phyloP scores from a whole-genome alignment of 2,888 invertebrate genomes.

The Idaea straminata region DNA sequence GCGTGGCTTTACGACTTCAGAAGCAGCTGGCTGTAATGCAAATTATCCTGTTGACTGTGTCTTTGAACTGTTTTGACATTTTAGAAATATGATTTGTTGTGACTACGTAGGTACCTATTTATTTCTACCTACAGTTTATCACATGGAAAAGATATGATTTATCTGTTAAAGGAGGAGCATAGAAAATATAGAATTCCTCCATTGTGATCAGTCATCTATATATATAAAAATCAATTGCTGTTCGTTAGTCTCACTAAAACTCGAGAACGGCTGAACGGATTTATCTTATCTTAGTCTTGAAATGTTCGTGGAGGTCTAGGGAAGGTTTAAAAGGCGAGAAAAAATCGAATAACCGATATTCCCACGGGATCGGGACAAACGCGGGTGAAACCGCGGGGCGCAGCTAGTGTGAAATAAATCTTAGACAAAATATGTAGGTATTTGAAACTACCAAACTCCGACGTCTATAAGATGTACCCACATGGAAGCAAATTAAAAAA shows the following conservation, averaged over 20 bases:
- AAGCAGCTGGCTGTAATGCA: conserved; percentile 7
- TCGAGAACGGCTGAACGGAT: no score
- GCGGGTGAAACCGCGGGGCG: no score
- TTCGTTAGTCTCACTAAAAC: no score
- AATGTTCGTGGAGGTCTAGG: no score
- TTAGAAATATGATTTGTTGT: neutral
- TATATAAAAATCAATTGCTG: no score
- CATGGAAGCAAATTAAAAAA: no score
- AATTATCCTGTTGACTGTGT: conserved; percentile 1
- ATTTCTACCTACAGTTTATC: neutral
- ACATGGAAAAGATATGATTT: neutral
- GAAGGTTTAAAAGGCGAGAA: no score
- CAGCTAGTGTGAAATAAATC: no score
- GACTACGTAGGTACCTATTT: neutral
- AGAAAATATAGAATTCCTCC: neutral
- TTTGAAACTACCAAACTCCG: neutral
- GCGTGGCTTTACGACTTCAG: conserved; percentile 14
- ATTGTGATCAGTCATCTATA: neutral
- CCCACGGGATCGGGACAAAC: no score
- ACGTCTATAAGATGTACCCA: neutral
- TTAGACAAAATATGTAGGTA: neutral
- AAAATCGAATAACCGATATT: no score
- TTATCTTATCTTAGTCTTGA: no score
- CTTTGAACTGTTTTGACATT: conserved; percentile 1
- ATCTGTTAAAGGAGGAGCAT: neutral